These are phyloP conservation scores for Dinoponera quadriceps DNA, from an alignment of 1,140 invertebrate genomes.

Conservation along the genomic window DNA sequence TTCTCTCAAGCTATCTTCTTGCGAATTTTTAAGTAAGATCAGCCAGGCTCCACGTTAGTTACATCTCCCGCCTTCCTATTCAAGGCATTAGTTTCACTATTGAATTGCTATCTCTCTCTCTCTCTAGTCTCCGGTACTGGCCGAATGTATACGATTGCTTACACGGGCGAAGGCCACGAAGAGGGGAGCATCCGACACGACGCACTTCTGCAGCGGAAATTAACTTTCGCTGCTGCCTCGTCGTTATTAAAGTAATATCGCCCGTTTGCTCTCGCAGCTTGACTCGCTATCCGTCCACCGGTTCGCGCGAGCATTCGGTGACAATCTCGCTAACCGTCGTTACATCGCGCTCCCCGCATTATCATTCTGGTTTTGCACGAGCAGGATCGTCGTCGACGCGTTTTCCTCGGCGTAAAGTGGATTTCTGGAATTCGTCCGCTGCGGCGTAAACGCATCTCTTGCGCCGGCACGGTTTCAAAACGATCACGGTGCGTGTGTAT, in stretches of 20 bases:
- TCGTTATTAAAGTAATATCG: slow-evolving; percentile 26
- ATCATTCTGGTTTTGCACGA: background rate
- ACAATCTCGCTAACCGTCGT: slow-evolving; percentile 18
- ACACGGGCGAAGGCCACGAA: too few species aligned
- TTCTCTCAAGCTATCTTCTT: too few species aligned
- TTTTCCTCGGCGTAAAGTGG: slow-evolving; percentile 1
- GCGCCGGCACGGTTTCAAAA: background rate
- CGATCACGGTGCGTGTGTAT: slow-evolving; percentile 22
- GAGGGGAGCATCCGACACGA: too few species aligned
- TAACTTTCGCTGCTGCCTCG: slow-evolving; percentile 24
- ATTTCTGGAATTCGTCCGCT: slow-evolving; percentile 8
- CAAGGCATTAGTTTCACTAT: too few species aligned
- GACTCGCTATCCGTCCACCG: background rate
- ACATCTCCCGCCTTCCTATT: too few species aligned
- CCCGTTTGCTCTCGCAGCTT: background rate
- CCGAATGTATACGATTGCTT: too few species aligned
- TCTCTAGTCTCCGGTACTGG: too few species aligned
- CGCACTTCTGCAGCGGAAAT: background rate
- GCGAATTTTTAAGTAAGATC: too few species aligned
- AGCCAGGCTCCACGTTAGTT: too few species aligned
- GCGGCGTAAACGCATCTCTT: slow-evolving; percentile 1
- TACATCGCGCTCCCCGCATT: slow-evolving; percentile 1
- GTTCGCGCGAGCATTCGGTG: slow-evolving; percentile 20
- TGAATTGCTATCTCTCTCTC: too few species aligned
- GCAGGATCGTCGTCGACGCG: background rate